Evolutionary conservation across 2,888 invertebrate genomes (phyloP).

Genomic region (Sarcophaga variegata): DNA sequence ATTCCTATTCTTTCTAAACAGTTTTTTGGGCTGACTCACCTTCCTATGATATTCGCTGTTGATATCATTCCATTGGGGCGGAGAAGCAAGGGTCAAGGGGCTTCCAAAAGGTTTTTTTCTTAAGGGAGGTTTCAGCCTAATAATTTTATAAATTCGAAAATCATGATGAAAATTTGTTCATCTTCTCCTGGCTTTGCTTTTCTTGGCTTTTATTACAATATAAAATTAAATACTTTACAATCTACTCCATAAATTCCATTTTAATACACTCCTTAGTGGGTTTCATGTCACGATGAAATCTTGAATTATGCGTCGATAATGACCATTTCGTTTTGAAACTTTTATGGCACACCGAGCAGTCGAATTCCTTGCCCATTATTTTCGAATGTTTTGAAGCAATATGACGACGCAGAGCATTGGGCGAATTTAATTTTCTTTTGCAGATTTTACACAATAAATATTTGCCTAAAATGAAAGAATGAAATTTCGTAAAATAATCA

Average conservation of each 20-base stretch:
- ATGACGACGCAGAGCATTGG: conserved; percentile 79
- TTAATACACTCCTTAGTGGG: conserved; percentile 78
- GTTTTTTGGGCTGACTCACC: no score
- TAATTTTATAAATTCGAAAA: no score
- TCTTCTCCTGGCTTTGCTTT: no score
- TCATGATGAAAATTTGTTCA: no score
- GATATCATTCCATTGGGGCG: no score
- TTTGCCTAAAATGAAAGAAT: conserved; percentile 61
- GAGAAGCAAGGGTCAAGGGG: no score
- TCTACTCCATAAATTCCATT: conserved; percentile 74
- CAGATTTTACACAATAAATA: conserved; percentile 78
- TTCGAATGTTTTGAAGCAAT: conserved; percentile 80
- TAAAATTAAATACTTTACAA: conserved; percentile 9
- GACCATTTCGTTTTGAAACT: conserved; percentile 82
- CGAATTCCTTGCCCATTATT: conserved; percentile 77
- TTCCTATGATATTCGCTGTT: no score
- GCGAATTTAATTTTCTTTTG: conserved; percentile 78
- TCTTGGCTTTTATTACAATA: not conserved
- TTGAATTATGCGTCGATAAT: conserved; percentile 81
- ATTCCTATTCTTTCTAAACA: no score
- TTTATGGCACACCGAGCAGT: conserved; percentile 79
- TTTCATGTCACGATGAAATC: conserved; percentile 79
- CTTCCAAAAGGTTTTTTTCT: no score
- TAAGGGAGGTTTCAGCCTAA: no score
- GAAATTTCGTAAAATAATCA: not conserved